Base-by-base conservation (phyloP, 2,888 invertebrate species). In the Acanthococcus lagerstroemiae region DNA sequence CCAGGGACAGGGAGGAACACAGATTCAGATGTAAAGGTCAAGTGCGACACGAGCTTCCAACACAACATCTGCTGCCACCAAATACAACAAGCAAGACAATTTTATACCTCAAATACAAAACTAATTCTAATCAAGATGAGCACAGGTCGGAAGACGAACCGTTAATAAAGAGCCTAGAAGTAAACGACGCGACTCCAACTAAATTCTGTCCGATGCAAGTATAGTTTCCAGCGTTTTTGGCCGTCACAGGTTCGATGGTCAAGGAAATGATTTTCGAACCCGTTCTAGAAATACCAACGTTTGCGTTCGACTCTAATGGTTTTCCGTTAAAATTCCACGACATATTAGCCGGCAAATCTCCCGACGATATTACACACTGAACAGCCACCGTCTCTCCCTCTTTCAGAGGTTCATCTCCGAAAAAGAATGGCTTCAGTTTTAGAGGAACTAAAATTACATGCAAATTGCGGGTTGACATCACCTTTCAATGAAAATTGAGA, bases 191-290 rank as follows among this genome's bases (percentile, higher is more conserved):
- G 70, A 80, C 78, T 68, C 87, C 88, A 46, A 86, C 87, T 71
- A 78, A 78, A 76, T 88, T 88, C 58, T 78, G 77, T 15, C 84
- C 87, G 65, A 81, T 79, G 75, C 89, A 90, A 70, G 86, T 85
- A 73, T 87, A 90, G 67, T 83, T 79, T 74, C 86, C 86, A 73
- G 83, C 81, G 76, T 85, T 60, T 26, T 65, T 61, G n/a, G 60
- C 68, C 1, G 67, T 52, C 4, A 69, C 58, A 19, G 70, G 68
- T 46, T 74, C 73, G 45, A 77, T 75, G 17, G 72, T 73, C 2
- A 77, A 72, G 19, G 75, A 69, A 65, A 73, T 75, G 19, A 73
- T 72, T 55, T 73, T 70, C 25, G 72, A 71, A 2, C 75, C 74
- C 30, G 71, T 71, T 69, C 73, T 74, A 5, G 72, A 70, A 6